A percentile compares a stretch with the other conserved stretches of the same genome.
These are phyloP conservation scores for Pseudomugil tenellus DNA, from an alignment of 2,797 vertebrate species.

Conservation along the genomic window DNA sequence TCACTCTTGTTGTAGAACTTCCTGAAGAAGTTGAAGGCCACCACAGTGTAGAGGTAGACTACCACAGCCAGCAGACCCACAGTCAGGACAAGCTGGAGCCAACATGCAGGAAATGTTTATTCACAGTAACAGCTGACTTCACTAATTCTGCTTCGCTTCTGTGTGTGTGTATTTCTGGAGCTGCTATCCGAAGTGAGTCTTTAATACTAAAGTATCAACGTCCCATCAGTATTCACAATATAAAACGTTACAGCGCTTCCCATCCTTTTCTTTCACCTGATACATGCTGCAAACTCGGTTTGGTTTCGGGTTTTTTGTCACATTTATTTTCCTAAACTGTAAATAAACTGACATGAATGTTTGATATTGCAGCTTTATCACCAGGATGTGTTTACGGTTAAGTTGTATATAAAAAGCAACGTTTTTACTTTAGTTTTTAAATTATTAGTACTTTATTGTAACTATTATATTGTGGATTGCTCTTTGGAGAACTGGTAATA, in stretches of 20 bases:
- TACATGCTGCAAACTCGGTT: too few relatives aligned
- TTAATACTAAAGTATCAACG: too few relatives aligned
- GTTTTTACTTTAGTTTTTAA: too few relatives aligned
- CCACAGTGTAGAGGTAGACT: conserved; percentile 97
- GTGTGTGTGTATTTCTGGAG: not conserved
- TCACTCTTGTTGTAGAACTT: conserved; percentile 99
- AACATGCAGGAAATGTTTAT: not conserved
- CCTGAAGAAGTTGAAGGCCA: conserved; percentile 99
- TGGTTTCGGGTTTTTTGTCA: too few relatives aligned
- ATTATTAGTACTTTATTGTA: too few relatives aligned
- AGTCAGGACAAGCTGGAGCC: conserved; percentile 89
- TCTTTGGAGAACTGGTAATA: not conserved
- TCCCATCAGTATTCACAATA: conserved; percentile 16
- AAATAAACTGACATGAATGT: too few relatives aligned
- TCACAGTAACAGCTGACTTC: not conserved
- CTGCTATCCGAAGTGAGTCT: too few relatives aligned
- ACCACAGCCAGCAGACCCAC: conserved; percentile 98
- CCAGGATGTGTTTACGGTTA: not conserved
- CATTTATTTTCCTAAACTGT: too few relatives aligned
- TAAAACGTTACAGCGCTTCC: not conserved
- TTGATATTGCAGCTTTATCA: not conserved
- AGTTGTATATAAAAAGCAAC: not conserved
- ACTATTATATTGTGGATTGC: not conserved
- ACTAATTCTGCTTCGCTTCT: not conserved
- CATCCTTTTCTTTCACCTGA: not conserved